Conservation (phyloP, 2,888 invertebrate genomes). For the Microplitis deprimator region DNA sequence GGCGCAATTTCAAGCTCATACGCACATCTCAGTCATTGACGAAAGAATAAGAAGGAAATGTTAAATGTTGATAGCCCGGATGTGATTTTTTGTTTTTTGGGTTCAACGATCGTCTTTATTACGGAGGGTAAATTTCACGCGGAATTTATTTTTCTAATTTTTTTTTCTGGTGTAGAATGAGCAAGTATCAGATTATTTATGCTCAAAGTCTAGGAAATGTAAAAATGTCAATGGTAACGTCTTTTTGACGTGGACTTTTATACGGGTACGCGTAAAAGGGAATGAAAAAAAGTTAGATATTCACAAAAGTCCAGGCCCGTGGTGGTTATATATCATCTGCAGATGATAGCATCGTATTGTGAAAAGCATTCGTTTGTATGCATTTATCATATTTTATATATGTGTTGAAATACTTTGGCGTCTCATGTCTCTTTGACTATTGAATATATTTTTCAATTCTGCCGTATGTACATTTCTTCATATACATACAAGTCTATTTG, state of each 20-base stretch:
- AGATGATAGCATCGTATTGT: conserved; percentile 62
- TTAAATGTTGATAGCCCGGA: conserved; percentile 9
- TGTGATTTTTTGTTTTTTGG: conserved; percentile 9
- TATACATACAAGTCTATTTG: conserved; percentile 9
- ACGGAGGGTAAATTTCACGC: neutral
- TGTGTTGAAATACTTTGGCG: conserved; percentile 50
- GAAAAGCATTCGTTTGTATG: conserved; percentile 65
- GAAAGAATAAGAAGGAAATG: neutral
- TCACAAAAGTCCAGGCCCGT: conserved; percentile 51
- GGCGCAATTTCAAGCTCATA: conserved; percentile 41
- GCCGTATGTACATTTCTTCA: neutral
- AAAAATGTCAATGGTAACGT: too few species aligned
- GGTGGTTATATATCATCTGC: conserved; percentile 64
- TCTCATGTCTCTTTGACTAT: conserved; percentile 44
- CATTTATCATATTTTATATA: conserved; percentile 46
- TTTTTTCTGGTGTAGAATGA: too few species aligned
- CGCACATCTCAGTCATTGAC: neutral
- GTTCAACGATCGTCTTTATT: neutral
- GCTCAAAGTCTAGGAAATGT: too few species aligned
- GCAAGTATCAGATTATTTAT: too few species aligned
- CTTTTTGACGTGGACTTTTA: conserved; percentile 40
- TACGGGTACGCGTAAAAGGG: conserved; percentile 49
- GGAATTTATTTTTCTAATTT: too few species aligned
- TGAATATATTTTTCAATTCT: conserved; percentile 32
- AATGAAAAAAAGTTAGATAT: conserved; percentile 56